Conservation (phyloP, 2,113 vertebrate species). For the Labrus mixtus region DNA sequence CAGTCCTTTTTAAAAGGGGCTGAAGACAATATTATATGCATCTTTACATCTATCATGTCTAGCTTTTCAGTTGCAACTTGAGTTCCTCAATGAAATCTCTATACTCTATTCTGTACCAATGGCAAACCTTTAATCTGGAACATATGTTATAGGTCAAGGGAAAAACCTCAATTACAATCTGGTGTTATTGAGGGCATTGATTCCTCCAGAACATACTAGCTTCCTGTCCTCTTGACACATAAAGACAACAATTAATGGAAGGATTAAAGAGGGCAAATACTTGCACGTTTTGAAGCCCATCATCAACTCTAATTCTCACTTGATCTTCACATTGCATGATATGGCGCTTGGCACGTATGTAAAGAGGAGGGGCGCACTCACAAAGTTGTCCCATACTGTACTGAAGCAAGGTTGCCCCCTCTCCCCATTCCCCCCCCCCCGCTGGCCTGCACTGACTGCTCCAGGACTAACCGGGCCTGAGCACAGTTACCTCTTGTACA, state of each 20-base stretch:
- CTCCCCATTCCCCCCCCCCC: too few species aligned
- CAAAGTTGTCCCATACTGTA: too few species aligned
- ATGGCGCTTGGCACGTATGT: not conserved
- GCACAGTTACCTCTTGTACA: not conserved
- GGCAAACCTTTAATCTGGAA: constrained; percentile 18
- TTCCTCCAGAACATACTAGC: not conserved
- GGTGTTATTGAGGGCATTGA: constrained; percentile 1
- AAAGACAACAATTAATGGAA: not conserved
- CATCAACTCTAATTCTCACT: constrained; percentile 34
- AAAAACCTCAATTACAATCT: constrained; percentile 18
- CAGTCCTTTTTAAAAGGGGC: not conserved
- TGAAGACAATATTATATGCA: not conserved
- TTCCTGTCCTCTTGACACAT: constrained; percentile 4
- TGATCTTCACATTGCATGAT: constrained; percentile 26
- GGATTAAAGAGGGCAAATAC: constrained; percentile 30
- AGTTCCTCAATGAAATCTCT: constrained; percentile 15
- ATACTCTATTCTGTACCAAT: not conserved
- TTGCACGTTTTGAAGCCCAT: constrained; percentile 23
- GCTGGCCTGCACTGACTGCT: too few species aligned
- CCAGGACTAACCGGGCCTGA: too few species aligned
- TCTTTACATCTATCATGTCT: not conserved
- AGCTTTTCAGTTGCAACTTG: not conserved
- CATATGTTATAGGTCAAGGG: constrained; percentile 21
- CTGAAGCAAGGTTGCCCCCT: too few species aligned
- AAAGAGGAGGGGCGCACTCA: not conserved